Conservation (phyloP, 1,140 invertebrate species). For the Zeugodacus cucurbitae region DNA sequence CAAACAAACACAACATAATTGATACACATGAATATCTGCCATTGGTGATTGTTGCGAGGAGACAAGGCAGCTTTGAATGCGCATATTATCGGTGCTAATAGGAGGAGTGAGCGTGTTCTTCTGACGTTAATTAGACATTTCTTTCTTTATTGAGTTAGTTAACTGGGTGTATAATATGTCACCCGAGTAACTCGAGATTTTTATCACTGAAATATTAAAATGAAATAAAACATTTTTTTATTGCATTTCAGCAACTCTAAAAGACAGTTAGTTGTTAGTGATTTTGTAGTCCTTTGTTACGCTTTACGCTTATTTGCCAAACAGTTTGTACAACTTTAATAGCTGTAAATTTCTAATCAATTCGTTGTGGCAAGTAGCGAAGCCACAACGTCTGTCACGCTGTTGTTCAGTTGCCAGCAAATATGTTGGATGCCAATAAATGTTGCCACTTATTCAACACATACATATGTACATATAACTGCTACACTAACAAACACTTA, state of each 20-base stretch:
- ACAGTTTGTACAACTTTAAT: constrained; percentile 22
- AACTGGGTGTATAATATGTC: background rate
- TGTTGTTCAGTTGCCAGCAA: background rate
- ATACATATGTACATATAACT: too few relatives aligned
- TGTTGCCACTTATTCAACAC: background rate
- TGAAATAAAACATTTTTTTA: background rate
- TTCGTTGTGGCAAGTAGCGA: constrained; percentile 19
- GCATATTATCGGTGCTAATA: background rate
- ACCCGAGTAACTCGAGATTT: too few relatives aligned
- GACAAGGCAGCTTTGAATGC: background rate
- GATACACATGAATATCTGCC: background rate
- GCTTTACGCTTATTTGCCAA: constrained; percentile 27
- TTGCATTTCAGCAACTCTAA: background rate
- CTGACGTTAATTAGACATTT: background rate
- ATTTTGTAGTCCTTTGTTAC: constrained; percentile 18
- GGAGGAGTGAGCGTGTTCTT: background rate
- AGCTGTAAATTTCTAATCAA: constrained; percentile 28
- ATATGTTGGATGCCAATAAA: background rate
- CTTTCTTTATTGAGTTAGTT: background rate
- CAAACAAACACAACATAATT: background rate
- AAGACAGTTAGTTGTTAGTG: background rate
- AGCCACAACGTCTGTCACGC: constrained; percentile 10
- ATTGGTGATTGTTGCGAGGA: background rate
- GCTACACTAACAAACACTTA: background rate
- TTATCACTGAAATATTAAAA: background rate